Conservation (phyloP, 2,113 vertebrate genomes). For the Salminus brasiliensis region DNA sequence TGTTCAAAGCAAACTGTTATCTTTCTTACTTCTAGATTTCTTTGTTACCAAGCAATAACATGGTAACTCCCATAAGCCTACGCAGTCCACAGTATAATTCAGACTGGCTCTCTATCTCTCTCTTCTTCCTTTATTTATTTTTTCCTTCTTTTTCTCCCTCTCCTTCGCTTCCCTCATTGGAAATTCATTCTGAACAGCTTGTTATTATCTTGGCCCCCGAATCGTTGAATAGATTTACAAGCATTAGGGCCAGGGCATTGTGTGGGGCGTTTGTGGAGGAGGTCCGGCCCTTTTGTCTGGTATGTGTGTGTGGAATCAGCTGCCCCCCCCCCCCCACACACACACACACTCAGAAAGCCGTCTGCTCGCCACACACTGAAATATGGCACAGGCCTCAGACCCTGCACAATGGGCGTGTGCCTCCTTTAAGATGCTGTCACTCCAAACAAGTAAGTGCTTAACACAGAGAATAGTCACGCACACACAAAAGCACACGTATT, state of each 20-base stretch:
- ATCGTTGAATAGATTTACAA: conserved; percentile 81
- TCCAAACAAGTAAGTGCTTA: conserved; percentile 38
- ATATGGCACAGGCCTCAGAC: conserved; percentile 46
- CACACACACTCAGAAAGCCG: conserved; percentile 49
- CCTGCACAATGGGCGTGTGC: conserved; percentile 58
- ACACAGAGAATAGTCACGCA: conserved; percentile 35
- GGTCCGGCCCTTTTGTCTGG: conserved; percentile 71
- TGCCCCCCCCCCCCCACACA: conserved; percentile 37
- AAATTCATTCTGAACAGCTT: conserved; percentile 55
- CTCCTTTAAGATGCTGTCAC: conserved; percentile 51
- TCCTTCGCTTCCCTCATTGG: conserved; percentile 47
- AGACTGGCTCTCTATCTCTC: conserved; percentile 17
- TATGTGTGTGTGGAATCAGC: conserved; percentile 64
- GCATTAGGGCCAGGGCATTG: conserved; percentile 71
- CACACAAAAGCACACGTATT: conserved; percentile 18
- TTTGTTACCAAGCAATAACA: too few species aligned
- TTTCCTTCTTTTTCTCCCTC: conserved; percentile 23
- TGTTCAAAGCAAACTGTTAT: neutral
- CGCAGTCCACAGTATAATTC: neutral
- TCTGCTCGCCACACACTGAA: conserved; percentile 56
- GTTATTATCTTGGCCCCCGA: conserved; percentile 64
- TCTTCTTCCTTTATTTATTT: conserved; percentile 25
- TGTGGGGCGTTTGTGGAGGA: conserved; percentile 71
- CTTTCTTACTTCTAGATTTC: neutral
- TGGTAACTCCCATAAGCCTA: neutral